Base-by-base conservation (phyloP, 2,797 vertebrate species). In the Heteromormyrus szaboi region DNA sequence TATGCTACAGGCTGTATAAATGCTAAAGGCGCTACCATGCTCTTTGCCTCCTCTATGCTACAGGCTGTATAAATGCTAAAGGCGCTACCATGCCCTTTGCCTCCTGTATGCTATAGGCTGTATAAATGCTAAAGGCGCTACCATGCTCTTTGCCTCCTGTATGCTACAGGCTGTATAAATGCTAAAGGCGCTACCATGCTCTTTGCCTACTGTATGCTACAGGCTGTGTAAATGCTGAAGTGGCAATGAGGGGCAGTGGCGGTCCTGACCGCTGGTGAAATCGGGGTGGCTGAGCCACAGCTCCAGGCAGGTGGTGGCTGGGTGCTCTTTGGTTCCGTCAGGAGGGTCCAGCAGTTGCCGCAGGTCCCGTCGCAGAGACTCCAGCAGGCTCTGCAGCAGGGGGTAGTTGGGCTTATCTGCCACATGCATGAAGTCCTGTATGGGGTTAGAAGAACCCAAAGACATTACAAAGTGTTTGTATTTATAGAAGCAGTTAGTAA, bases 271-370 rank as follows among this genome's bases (percentile, higher is more conserved):
- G 0, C 96, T 97, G 0, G 92, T 94, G 92, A 96, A 96, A 51
- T 95, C 90, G 0, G 97, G 97, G 37, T 96, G 95, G 89, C 96
- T 96, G 89, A 98, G 92, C 95, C 96, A 96, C 68, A 98, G 97
- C 94, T 98, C 97, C 94, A 96, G 94, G 91, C 97, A 98, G 90
- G 96, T 97, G 90, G 97, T 93, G 0, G 97, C 97, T 0, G 97
- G 97, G 72, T 92, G 94, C 90, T 95, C 93, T 89, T 95, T 97
- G 92, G 94, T 97, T 90, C 97, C 97, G 0, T 97, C 95, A 0
- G 97, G 97, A 33, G 97, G 96, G 46, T 96, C 94, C 4, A 95
- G 0, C 0, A 98, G 92, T 14, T 95, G 92, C 85, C 88, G 93
- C 12, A 98, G 92, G 90, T 98, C 97, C 90, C 83, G 93, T 90